A percentile compares a stretch with the other conserved stretches of the same genome.
Evolutionary conservation across 1,140 invertebrate species (phyloP).

Genomic region (Euglossa dilemma): DNA sequence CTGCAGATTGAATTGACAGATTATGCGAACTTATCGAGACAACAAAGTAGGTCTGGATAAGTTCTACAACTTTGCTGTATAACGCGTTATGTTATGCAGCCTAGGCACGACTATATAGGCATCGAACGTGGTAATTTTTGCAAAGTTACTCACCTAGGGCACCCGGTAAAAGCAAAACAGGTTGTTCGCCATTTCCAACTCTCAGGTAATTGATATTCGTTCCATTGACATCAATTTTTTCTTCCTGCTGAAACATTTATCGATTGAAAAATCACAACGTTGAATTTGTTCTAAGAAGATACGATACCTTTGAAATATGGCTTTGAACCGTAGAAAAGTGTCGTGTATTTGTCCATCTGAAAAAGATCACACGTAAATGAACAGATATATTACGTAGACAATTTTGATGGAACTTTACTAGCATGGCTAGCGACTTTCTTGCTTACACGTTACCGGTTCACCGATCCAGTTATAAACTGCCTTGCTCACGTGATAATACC

Average conservation of each 20-base stretch:
- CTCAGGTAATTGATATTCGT: conserved; percentile 88
- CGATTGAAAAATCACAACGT: background rate
- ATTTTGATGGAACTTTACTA: background rate
- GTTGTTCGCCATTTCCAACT: conserved; percentile 87
- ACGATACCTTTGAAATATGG: background rate
- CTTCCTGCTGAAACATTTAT: conserved; percentile 71
- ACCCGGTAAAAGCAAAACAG: conserved; percentile 89
- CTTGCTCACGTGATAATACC: background rate
- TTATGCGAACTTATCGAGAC: too few relatives aligned
- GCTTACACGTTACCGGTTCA: background rate
- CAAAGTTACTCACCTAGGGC: conserved; percentile 84
- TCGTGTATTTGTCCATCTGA: background rate
- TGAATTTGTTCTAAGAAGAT: background rate
- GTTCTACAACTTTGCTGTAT: too few relatives aligned
- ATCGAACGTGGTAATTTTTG: background rate
- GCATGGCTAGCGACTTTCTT: background rate
- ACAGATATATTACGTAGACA: background rate
- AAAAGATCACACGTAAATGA: background rate
- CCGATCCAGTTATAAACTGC: fast-evolving
- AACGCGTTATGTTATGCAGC: too few relatives aligned
- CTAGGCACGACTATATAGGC: too few relatives aligned
- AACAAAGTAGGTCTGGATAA: too few relatives aligned
- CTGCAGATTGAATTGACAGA: too few relatives aligned
- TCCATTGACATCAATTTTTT: conserved; percentile 85
- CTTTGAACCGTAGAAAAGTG: background rate